These are phyloP conservation scores for Neotoma lepida DNA, from an alignment of 2,113 vertebrate genomes.

Conservation along the genomic window DNA sequence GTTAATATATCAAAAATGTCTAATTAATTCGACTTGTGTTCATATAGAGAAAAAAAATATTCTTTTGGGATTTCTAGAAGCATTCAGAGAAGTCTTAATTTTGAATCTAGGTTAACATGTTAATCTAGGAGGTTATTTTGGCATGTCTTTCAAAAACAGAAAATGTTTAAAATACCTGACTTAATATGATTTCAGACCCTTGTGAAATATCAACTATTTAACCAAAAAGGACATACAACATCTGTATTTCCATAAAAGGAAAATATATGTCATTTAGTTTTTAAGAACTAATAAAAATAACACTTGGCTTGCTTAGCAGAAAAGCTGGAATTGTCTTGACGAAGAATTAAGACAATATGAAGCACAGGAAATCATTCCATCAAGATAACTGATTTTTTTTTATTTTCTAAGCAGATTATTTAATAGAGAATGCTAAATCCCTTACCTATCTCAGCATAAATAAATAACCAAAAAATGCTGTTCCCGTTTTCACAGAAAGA, in stretches of 20 bases:
- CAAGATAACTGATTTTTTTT: background rate
- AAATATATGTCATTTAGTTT: background rate
- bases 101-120: background rate
- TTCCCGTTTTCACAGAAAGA: background rate
- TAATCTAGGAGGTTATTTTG: background rate
- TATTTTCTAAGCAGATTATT: background rate
- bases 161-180: background rate
- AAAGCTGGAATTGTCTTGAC: background rate
- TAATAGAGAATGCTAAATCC: background rate
- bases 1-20: background rate
- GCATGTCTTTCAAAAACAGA: background rate
- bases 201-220: background rate
- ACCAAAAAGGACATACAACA: background rate
- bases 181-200: background rate
- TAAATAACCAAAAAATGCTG: background rate
- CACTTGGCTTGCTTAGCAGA: background rate
- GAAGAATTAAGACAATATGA: background rate
- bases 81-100: background rate
- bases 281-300: background rate
- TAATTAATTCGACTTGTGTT: background rate
- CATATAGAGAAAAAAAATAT: background rate
- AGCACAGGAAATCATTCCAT: background rate
- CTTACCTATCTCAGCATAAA: background rate
- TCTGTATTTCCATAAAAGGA: background rate
- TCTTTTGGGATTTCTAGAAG: background rate